Evolutionary conservation across 2,113 vertebrate genomes (phyloP).

Genomic region (Paracanthobrama guichenoti): DNA sequence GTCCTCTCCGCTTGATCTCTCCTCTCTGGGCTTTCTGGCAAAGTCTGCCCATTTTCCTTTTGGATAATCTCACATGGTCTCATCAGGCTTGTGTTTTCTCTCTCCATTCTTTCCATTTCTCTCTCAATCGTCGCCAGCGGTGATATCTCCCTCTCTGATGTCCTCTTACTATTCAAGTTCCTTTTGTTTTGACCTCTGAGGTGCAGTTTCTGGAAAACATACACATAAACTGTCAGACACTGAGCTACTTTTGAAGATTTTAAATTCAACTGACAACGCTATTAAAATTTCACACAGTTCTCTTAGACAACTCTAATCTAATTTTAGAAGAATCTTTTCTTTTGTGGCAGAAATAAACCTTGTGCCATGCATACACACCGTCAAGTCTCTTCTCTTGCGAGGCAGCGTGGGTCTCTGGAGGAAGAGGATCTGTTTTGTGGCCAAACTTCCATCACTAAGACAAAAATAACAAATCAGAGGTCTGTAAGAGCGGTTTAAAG

Average conservation of each 20-base stretch:
- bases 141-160: slow-evolving; percentile 40
- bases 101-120: slow-evolving; percentile 65
- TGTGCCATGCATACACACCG: slow-evolving; percentile 72
- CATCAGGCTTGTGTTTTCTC: slow-evolving; percentile 54
- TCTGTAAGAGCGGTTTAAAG: background rate
- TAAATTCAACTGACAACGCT: slow-evolving; percentile 9
- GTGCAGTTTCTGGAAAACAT: slow-evolving; percentile 73
- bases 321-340: slow-evolving; percentile 27
- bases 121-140: slow-evolving; percentile 61
- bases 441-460: slow-evolving; percentile 90
- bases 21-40: slow-evolving; percentile 35
- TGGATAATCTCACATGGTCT: slow-evolving; percentile 4
- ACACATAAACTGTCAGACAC: slow-evolving; percentile 47
- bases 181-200: slow-evolving; percentile 75
- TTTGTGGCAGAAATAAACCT: slow-evolving; percentile 36
- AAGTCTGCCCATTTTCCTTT: slow-evolving; percentile 26
- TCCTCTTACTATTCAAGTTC: slow-evolving; percentile 60
- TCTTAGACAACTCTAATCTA: slow-evolving; percentile 20
- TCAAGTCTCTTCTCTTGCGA: slow-evolving; percentile 92
- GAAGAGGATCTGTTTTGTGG: slow-evolving; percentile 97
- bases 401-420: slow-evolving; percentile 93
- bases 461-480: slow-evolving; percentile 46
- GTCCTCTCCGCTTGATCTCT: slow-evolving; percentile 7
- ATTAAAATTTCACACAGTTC: slow-evolving; percentile 18
- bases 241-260: slow-evolving; percentile 15